Evolutionary conservation across 2,888 invertebrate species (phyloP), one percentile per base, ranked within the genome.

Genomic region (Eristalis tenax): DNA sequence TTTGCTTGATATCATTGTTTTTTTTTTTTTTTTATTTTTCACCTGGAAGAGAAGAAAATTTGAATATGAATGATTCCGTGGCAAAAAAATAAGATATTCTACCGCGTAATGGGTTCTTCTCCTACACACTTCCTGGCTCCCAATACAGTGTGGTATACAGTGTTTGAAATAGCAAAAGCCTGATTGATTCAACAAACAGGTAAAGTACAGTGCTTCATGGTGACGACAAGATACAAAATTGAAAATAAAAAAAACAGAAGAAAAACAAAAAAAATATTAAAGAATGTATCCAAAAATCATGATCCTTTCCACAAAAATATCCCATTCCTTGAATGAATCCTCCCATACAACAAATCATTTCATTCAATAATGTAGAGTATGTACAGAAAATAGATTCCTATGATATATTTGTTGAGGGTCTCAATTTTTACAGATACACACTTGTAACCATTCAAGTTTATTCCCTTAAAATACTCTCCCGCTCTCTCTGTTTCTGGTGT

Each of bases 161-260:
- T 86, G 82, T 83, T 87, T 87, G 78, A 87, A 71, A 83, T 71
- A 87, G 76, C 75, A 83, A 80, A 68, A 83, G 84, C 88, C 84
- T 88, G 84, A 88, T 88, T 88, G 78, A 88, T 78, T 79, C 88
- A 88, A 80, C 88, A 84, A 84, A 88, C 88, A 88, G 88, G 88
- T 88, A 88, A 88, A 78, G 88, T 88, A 88, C 56, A 88, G 88
- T 84, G 84, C 83, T 81, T 84, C 80, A 88, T 73, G 88, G 65
- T 84, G 84, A 88, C 88, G 88, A 84, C 87, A 88, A 80, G 43
- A 76, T 76, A 65, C 43, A 79, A 73, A 83, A 56, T 75, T 75
- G 65, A 40, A 43, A 65, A 38, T 23, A 66, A 59, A 57, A 59
- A 73, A 66, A 80, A 38, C 32, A 65, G 57, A 22, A n/a, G 68